A percentile compares a stretch with the other conserved stretches of the same genome.
phyloP scores from a whole-genome alignment of 1,140 invertebrate genomes.

The Rhyzopertha dominica region DNA sequence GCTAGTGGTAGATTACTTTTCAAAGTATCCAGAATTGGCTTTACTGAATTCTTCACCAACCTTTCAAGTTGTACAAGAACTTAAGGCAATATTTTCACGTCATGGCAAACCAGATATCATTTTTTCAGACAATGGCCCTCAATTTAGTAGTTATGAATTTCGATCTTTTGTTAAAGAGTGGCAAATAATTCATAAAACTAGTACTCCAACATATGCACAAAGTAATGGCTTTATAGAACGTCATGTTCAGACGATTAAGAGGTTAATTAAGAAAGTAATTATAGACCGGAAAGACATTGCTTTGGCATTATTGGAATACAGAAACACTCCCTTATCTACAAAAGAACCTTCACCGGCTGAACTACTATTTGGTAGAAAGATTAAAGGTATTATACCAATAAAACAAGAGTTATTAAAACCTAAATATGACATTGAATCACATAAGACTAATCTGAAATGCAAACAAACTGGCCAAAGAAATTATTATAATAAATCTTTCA shows the following conservation, averaged over 20 bases:
- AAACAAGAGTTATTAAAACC: too few species aligned
- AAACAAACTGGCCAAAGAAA: too few species aligned
- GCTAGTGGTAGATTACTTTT: too few species aligned
- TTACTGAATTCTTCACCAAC: too few species aligned
- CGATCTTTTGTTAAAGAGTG: constrained; percentile 42
- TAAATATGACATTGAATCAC: too few species aligned
- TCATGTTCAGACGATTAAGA: constrained; percentile 41
- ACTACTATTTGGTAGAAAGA: too few species aligned
- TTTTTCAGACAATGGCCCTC: constrained; percentile 43
- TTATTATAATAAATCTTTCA: too few species aligned
- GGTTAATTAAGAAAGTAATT: constrained; percentile 30
- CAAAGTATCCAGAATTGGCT: too few species aligned
- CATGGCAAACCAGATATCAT: constrained; percentile 41
- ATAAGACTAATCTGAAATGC: too few species aligned
- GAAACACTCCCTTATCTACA: constrained; percentile 32
- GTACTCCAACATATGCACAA: constrained; percentile 41
- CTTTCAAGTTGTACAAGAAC: too few species aligned
- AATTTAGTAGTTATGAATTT: constrained; percentile 43
- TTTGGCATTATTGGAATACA: constrained; percentile 24
- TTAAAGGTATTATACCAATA: too few species aligned
- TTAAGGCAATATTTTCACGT: constrained; percentile 31
- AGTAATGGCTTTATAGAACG: constrained; percentile 45
- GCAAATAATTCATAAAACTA: constrained; percentile 39
- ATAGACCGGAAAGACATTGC: constrained; percentile 20
- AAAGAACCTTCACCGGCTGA: too few species aligned